These are phyloP conservation scores for Panopea generosa DNA, from an alignment of 2,888 invertebrate genomes.

Conservation along the genomic window DNA sequence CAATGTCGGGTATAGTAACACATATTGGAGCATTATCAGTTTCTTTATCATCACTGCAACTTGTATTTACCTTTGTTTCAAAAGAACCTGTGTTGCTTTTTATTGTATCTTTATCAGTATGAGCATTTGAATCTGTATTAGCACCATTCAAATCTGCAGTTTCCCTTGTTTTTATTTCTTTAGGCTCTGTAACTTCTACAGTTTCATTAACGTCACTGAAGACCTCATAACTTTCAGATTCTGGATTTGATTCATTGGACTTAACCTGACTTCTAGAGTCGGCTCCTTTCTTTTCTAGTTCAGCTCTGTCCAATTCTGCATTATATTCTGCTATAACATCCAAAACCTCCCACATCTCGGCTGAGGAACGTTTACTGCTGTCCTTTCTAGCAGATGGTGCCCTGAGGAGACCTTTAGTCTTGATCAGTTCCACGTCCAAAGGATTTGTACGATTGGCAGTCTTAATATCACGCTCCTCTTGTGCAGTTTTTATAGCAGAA, in stretches of 20 bases:
- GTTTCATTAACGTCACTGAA: too few species aligned
- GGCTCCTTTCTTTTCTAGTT: too few species aligned
- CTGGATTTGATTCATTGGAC: too few species aligned
- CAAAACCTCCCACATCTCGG: slow-evolving; percentile 54
- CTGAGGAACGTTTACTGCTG: slow-evolving; percentile 56
- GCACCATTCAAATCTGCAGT: slow-evolving; percentile 7
- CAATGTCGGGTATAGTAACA: background rate
- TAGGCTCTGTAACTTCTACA: background rate
- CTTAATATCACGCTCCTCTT: slow-evolving; percentile 75
- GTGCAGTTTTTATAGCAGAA: slow-evolving; percentile 75
- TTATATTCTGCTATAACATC: too few species aligned
- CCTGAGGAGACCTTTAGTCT: slow-evolving; percentile 77
- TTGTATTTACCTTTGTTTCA: too few species aligned
- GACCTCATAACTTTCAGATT: too few species aligned
- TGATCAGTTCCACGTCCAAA: slow-evolving; percentile 78
- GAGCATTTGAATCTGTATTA: background rate
- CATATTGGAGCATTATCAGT: background rate
- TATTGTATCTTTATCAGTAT: background rate
- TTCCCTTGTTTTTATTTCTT: background rate
- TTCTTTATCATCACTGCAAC: too few species aligned
- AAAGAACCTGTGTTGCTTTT: too few species aligned
- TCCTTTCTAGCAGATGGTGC: slow-evolving; percentile 72
- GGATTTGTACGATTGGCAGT: slow-evolving; percentile 77
- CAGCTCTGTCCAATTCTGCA: too few species aligned
- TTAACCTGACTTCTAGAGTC: too few species aligned